Evolutionary conservation across 2,113 vertebrate species (phyloP).

Genomic region (Phrynosoma platyrhinos): DNA sequence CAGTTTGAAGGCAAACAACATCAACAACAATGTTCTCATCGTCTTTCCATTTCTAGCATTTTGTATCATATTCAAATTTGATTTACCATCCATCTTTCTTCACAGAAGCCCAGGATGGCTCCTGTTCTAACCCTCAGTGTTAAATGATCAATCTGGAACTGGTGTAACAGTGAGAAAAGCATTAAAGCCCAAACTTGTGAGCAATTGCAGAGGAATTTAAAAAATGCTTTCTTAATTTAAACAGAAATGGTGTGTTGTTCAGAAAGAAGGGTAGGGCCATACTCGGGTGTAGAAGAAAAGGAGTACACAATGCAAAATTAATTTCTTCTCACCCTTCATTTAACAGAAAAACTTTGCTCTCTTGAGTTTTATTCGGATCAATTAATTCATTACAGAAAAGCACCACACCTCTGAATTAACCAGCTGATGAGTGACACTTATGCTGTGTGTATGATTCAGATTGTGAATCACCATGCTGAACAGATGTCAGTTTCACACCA

Average conservation of each 20-base stretch:
- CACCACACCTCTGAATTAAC: conserved; percentile 69
- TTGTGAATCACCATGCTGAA: conserved; percentile 45
- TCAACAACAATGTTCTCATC: too few relatives aligned
- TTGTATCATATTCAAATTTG: neutral
- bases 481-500: conserved; percentile 42
- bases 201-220: neutral
- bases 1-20: too few relatives aligned
- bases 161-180: neutral
- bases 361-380: conserved; percentile 66
- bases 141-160: neutral
- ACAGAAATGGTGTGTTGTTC: neutral
- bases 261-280: neutral
- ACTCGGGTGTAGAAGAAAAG: conserved; percentile 18
- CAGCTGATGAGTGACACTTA: conserved; percentile 55
- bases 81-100: neutral
- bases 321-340: conserved; percentile 59
- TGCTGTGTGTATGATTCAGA: conserved; percentile 54
- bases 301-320: conserved; percentile 11
- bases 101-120: neutral
- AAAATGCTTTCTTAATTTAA: neutral
- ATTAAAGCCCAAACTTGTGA: neutral
- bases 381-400: conserved; percentile 58
- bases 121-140: neutral
- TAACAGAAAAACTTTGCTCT: conserved; percentile 23
- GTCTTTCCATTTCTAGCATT: too few relatives aligned